Percentiles rank a stretch among this genome's conserved stretches.
These are phyloP conservation scores for Hippolais icterina DNA, from an alignment of 2,113 vertebrate genomes.

Conservation along the genomic window DNA sequence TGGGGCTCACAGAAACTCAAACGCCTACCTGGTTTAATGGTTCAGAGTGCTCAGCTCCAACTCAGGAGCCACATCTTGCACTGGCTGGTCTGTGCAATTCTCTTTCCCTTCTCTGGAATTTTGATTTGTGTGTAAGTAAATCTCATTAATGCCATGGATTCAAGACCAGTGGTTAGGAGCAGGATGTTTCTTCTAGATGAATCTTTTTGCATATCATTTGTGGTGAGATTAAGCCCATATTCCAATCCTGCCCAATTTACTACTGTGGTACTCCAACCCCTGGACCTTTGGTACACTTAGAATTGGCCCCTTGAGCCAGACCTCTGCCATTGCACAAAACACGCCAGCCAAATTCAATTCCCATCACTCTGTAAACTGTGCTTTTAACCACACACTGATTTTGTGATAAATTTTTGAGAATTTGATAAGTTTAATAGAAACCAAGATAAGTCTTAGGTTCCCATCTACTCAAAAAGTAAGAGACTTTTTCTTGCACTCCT, in stretches of 20 bases:
- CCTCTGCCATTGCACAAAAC: background rate
- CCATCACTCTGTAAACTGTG: background rate
- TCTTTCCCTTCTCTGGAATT: background rate
- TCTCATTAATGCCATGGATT: background rate
- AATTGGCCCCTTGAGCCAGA: background rate
- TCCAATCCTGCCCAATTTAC: background rate
- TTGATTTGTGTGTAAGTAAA: background rate
- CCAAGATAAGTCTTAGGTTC: background rate
- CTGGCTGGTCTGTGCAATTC: background rate
- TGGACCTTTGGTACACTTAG: background rate
- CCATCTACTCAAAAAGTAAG: background rate
- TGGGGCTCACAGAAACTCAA: background rate
- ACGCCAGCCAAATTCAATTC: fast-evolving
- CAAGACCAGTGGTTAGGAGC: fast-evolving
- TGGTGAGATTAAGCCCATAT: background rate
- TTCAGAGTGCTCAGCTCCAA: fast-evolving
- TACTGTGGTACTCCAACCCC: background rate
- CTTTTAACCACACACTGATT: background rate
- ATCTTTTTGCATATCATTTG: background rate
- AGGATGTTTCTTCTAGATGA: background rate
- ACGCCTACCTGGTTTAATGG: background rate
- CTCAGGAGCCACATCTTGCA: background rate
- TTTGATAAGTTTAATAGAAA: background rate
- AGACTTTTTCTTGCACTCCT: background rate
- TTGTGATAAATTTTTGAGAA: background rate